phyloP scores from a whole-genome alignment of 1,140 invertebrate genomes.

The Drosophila busckii region DNA sequence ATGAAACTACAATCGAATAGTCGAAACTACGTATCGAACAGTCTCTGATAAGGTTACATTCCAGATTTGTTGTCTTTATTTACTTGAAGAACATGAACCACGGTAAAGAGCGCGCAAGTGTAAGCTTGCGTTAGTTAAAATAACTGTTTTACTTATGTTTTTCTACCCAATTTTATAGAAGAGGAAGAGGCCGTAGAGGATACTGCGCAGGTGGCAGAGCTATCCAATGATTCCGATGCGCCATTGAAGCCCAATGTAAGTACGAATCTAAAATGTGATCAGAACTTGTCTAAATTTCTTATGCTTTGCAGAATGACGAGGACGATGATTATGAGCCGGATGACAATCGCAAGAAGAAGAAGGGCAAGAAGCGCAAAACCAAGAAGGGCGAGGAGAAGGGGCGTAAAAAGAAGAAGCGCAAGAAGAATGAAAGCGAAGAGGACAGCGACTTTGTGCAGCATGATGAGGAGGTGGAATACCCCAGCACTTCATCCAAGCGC shows the following conservation, averaged over 20 bases:
- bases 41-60: too few relatives aligned
- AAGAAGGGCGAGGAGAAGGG: slow-evolving; percentile 92
- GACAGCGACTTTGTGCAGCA: slow-evolving; percentile 89
- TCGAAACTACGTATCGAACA: too few relatives aligned
- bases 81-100: slow-evolving; percentile 37
- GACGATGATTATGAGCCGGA: slow-evolving; percentile 92
- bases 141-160: slow-evolving; percentile 13
- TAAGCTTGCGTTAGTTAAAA: slow-evolving; percentile 18
- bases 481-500: slow-evolving; percentile 79
- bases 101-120: slow-evolving; percentile 10
- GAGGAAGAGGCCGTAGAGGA: slow-evolving; percentile 72
- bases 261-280: slow-evolving; percentile 11
- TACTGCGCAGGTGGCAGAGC: slow-evolving; percentile 65
- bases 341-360: slow-evolving; percentile 90
- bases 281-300: not conserved
- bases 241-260: slow-evolving; percentile 74
- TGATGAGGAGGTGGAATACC: slow-evolving; percentile 82
- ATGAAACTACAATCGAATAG: too few relatives aligned
- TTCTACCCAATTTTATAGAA: too few relatives aligned
- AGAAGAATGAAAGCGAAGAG: slow-evolving; percentile 93
- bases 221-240: slow-evolving; percentile 75
- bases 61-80: too few relatives aligned
- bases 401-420: slow-evolving; percentile 95
- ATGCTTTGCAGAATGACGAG: slow-evolving; percentile 84
- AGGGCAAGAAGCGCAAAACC: slow-evolving; percentile 94